Evolutionary conservation across 1,140 invertebrate species (phyloP), one percentile per base, ranked within the genome.

Genomic region (Schmidtea mediterranea): DNA sequence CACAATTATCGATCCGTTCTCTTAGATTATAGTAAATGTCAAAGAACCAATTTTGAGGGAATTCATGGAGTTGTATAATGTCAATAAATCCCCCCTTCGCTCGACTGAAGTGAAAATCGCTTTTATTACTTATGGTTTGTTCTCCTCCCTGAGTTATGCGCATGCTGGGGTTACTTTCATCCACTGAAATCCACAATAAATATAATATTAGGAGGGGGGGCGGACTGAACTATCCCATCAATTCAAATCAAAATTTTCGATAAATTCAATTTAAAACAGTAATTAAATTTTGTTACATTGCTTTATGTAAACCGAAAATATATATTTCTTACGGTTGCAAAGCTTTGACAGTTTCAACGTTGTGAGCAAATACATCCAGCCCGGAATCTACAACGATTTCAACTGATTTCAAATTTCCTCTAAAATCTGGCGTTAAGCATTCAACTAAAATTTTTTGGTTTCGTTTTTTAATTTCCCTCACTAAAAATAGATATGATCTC

Each of bases 351-450:
- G 89, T 95, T 72, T 98, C 90, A 49, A 94, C 78, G 64, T 94
- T 94, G 61, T 95, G 87, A 0, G 89, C 86, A 71, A 79, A 92
- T 6, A 48, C 46, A 69, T 94, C 82, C 1, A 90, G 65, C 0
- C 82, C 81, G 45, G 78, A 79, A 12, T 72, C 60, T 0, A 78
- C 82, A 46, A 98, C 76, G 0, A 62, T 75, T 58, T 72, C 70
- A 1, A 95, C 75, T 59, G 74, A 74, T 13, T 75, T 66, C 48
- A 75, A 56, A 60, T 90, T 72, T 2, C 87, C 90, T 50, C 76
- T 64, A 65, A 97, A 98, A 66, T 98, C 92, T 24, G 89, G 87
- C 19, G 89, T 83, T 36, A 98, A 66, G 57, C 89, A 95, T 69
- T 98, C 92, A 2, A 98, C 83, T 51, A 94, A 63, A 51, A 97